phyloP scores from a whole-genome alignment of 2,113 vertebrate genomes.

The Limanda limanda region DNA sequence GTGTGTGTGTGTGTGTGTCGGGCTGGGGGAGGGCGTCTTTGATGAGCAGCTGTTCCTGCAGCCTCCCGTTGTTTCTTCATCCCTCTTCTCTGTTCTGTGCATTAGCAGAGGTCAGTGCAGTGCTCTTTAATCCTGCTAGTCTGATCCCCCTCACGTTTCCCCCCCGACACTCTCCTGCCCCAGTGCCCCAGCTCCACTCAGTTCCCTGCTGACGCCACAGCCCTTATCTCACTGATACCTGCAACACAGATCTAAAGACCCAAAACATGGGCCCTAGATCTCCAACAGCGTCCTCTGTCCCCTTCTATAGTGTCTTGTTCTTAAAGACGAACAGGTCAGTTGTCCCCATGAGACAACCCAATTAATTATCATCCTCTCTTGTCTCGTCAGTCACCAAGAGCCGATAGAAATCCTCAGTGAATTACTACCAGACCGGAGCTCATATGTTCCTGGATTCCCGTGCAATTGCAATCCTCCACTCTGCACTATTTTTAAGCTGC shows the following conservation, averaged over 20 bases:
- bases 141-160: slow-evolving; percentile 79
- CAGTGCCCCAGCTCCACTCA: slow-evolving; percentile 54
- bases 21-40: neutral
- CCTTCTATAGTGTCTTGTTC: neutral
- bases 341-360: slow-evolving; percentile 16
- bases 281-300: neutral
- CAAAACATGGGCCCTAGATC: neutral
- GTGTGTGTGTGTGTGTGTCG: neutral
- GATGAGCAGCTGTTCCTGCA: slow-evolving; percentile 65
- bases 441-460: slow-evolving; percentile 72
- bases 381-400: slow-evolving; percentile 60
- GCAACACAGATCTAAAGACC: neutral
- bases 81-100: slow-evolving; percentile 50
- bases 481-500: slow-evolving; percentile 75
- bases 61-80: slow-evolving; percentile 34
- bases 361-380: slow-evolving; percentile 48
- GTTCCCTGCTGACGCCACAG: neutral
- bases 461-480: slow-evolving; percentile 68
- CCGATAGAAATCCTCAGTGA: slow-evolving; percentile 57
- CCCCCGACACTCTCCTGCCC: slow-evolving; percentile 72
- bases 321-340: slow-evolving; percentile 19
- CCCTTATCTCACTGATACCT: slow-evolving; percentile 19
- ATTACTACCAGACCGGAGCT: slow-evolving; percentile 51
- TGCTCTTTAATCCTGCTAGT: slow-evolving; percentile 77
- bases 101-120: slow-evolving; percentile 56